Conservation (phyloP, 2,888 invertebrate species). For the Serrognathus titanus region DNA sequence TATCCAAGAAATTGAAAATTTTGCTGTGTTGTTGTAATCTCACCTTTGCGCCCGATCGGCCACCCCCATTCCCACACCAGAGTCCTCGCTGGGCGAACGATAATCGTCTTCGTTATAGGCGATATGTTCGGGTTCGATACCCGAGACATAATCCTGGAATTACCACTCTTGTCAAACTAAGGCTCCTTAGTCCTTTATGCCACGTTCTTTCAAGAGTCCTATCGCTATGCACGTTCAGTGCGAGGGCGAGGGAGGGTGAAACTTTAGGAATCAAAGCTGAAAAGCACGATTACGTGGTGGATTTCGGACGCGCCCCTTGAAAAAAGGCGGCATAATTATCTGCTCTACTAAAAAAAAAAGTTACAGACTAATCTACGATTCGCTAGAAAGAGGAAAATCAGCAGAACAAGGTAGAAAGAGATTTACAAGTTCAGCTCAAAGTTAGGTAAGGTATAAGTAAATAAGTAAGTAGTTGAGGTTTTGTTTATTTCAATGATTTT, state of each 20-base stretch:
- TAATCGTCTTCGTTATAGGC: conserved; percentile 62
- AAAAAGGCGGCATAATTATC: conserved; percentile 3
- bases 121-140: conserved; percentile 52
- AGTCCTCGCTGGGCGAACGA: conserved; percentile 90
- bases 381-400: no score
- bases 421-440: no score
- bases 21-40: conserved; percentile 1
- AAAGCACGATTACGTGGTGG: background rate
- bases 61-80: conserved; percentile 85
- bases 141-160: conserved; percentile 55
- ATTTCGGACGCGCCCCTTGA: background rate
- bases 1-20: no score
- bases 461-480: no score
- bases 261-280: background rate
- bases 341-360: background rate
- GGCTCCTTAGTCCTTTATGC: conserved; percentile 1
- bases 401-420: no score
- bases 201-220: conserved; percentile 6
- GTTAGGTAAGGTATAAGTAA: no score
- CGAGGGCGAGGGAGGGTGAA: background rate
- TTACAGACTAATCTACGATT: no score
- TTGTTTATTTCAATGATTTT: no score
- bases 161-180: conserved; percentile 18
- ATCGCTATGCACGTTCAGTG: background rate
- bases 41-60: conserved; percentile 54